phyloP scores from a whole-genome alignment of 2,113 vertebrate species.

The Sylvia atricapilla region DNA sequence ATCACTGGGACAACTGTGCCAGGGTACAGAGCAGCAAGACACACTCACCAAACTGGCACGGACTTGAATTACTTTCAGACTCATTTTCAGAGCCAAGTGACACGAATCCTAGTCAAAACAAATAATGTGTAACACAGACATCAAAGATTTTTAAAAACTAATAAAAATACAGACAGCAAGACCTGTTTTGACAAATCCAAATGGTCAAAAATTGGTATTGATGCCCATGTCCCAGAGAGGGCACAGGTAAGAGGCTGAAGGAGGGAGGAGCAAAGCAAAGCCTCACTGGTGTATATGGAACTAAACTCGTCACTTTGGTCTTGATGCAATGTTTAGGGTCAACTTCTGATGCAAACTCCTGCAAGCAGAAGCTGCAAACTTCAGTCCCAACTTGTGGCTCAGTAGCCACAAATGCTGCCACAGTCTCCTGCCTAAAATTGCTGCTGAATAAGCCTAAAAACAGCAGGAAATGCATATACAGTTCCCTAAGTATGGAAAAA shows the following conservation, averaged over 20 bases:
- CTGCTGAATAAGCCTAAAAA: not conserved
- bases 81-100: not conserved
- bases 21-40: fast-evolving
- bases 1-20: not conserved
- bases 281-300: not conserved
- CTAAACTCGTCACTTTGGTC: not conserved
- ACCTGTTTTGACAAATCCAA: not conserved
- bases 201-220: not conserved
- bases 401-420: not conserved
- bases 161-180: not conserved
- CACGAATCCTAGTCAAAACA: not conserved
- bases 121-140: not conserved
- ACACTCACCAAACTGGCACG: not conserved
- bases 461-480: fast-evolving
- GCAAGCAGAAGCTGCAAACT: not conserved
- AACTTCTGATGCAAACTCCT: not conserved
- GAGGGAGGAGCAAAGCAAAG: not conserved
- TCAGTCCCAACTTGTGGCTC: not conserved
- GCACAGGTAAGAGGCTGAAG: not conserved
- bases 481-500: not conserved
- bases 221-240: not conserved
- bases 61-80: not conserved
- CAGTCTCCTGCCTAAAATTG: not conserved
- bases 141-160: not conserved
- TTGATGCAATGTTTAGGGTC: not conserved